Percentiles rank a stretch among this genome's conserved stretches.
phyloP scores from a whole-genome alignment of 2,113 vertebrate genomes.

The Turnix velox region DNA sequence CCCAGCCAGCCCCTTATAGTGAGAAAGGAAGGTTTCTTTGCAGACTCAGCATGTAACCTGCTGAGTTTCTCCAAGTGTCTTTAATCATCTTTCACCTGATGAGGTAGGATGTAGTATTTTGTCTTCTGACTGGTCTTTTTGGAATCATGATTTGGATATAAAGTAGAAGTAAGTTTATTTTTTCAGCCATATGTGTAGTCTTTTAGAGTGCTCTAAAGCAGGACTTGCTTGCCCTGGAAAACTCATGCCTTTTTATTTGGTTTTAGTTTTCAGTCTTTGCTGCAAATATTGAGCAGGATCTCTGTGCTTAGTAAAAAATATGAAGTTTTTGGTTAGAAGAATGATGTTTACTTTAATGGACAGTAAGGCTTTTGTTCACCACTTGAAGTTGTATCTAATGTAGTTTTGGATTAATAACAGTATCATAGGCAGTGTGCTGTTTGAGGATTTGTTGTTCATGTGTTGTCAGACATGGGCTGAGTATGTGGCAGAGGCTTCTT shows the following conservation, averaged over 20 bases:
- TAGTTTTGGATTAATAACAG: background rate
- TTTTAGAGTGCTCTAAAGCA: background rate
- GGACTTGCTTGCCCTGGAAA: background rate
- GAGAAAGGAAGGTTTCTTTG: background rate
- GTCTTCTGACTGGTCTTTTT: background rate
- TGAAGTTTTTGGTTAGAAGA: background rate
- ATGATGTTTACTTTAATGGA: background rate
- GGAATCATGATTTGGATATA: background rate
- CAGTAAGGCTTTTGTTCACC: background rate
- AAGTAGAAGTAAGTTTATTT: background rate
- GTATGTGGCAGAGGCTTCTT: background rate
- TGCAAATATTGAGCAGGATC: background rate
- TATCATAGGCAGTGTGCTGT: background rate
- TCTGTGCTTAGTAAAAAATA: background rate
- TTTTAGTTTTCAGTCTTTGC: background rate
- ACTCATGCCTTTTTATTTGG: background rate
- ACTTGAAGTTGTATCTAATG: background rate
- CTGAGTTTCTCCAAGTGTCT: background rate
- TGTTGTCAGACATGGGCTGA: background rate
- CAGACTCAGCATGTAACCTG: fast-evolving
- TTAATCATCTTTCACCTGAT: background rate
- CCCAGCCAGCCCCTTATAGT: too few relatives aligned
- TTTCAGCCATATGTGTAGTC: background rate
- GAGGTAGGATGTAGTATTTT: background rate
- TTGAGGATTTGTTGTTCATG: background rate